Conservation (phyloP, 92 coral and sea anemone species). For the Porites divaricata region DNA sequence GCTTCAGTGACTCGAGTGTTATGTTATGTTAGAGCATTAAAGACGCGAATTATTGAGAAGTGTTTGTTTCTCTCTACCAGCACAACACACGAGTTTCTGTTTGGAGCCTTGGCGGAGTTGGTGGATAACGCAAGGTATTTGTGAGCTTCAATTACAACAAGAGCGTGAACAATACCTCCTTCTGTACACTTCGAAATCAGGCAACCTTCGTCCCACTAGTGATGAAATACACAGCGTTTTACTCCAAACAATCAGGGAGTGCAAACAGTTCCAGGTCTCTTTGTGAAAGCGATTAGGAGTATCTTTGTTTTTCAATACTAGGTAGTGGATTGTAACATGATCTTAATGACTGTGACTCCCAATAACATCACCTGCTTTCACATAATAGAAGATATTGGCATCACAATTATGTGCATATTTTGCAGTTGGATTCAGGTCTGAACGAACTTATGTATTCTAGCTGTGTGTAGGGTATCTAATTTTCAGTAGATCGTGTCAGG, state of each 20-base stretch:
- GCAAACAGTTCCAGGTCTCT: neutral
- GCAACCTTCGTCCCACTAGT: neutral
- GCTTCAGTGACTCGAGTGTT: conserved; percentile 2
- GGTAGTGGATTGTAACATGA: neutral
- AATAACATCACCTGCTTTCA: conserved; percentile 4
- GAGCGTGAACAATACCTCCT: neutral
- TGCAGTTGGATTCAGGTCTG: neutral
- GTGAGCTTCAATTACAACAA: neutral
- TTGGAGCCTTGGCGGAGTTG: conserved; percentile 97
- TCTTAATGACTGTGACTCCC: neutral
- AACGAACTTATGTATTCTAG: neutral
- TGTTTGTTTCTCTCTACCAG: conserved; percentile 51
- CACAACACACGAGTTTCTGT: conserved; percentile 97
- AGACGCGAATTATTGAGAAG: neutral
- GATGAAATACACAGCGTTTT: neutral
- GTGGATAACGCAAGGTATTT: conserved; percentile 96
- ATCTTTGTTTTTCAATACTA: neutral
- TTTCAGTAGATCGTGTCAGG: too few species aligned
- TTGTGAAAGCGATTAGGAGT: neutral
- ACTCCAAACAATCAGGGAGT: conserved; percentile 3
- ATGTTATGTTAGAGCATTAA: neutral
- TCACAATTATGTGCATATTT: neutral
- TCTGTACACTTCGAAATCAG: neutral
- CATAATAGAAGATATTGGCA: neutral
- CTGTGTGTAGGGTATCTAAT: neutral